Percentiles rank a stretch among this genome's conserved stretches.
phyloP scores from a whole-genome alignment of 2,797 vertebrate genomes.

The Orestias chungarensis region DNA sequence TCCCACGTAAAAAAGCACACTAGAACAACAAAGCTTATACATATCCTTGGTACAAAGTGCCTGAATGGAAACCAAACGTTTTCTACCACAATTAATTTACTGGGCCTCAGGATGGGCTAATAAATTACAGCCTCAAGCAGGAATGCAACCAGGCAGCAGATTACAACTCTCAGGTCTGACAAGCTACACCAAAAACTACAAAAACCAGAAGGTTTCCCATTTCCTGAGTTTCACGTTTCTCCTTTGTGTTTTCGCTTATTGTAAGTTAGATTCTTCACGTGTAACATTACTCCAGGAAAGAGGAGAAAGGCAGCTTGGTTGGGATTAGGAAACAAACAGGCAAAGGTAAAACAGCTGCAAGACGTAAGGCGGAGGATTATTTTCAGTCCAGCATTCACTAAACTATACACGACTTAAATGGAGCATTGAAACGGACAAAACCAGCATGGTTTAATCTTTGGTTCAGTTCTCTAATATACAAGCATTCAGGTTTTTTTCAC shows the following conservation, averaged over 20 bases:
- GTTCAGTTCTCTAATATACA: background rate
- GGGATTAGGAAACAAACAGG: conserved; percentile 21
- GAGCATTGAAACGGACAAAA: background rate
- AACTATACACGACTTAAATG: background rate
- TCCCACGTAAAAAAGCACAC: background rate
- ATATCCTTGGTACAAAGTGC: no score
- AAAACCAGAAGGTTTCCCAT: conserved; percentile 1
- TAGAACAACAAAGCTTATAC: background rate
- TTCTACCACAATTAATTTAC: background rate
- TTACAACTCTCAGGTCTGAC: background rate
- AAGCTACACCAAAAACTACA: background rate
- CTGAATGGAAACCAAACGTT: conserved; percentile 5
- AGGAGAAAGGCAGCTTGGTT: conserved; percentile 21
- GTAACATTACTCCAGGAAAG: conserved; percentile 35
- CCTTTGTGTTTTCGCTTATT: background rate
- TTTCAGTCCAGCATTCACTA: conserved; percentile 10
- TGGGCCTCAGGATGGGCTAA: background rate
- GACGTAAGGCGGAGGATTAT: conserved; percentile 5
- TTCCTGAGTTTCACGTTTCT: conserved; percentile 6
- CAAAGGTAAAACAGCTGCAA: conserved; percentile 43
- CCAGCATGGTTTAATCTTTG: background rate
- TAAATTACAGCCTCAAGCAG: background rate
- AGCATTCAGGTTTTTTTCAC: background rate
- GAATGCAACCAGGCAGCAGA: conserved; percentile 1
- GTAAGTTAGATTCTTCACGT: conserved; percentile 26